Percentiles rank a stretch among this genome's conserved stretches.
These are phyloP conservation scores for Picathartes gymnocephalus DNA, from an alignment of 2,113 vertebrate species.

Conservation along the genomic window DNA sequence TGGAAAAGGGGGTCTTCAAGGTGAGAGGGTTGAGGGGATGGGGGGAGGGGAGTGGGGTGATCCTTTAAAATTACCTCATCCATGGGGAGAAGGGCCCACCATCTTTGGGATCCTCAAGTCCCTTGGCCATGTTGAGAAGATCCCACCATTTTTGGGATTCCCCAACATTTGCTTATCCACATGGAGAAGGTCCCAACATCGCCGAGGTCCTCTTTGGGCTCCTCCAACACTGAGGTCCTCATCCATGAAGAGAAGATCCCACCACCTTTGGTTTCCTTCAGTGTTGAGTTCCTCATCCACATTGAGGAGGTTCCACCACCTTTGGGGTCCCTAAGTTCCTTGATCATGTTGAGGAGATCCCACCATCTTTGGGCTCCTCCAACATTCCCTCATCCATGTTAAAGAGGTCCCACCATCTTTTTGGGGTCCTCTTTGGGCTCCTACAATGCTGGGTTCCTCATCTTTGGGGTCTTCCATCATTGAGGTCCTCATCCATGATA, in stretches of 20 bases:
- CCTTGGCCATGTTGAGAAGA: neutral
- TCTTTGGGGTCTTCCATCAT: neutral
- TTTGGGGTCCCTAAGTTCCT: neutral
- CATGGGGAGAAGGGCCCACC: neutral
- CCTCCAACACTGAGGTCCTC: neutral
- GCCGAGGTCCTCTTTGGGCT: neutral
- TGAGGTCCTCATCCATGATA: neutral
- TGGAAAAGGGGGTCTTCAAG: neutral
- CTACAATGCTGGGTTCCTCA: neutral
- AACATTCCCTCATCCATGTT: neutral
- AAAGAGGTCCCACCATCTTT: neutral
- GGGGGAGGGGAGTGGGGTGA: no score
- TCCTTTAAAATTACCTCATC: neutral
- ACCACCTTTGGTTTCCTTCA: neutral
- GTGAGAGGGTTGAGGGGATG: neutral
- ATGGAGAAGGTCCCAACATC: neutral
- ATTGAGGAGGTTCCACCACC: neutral
- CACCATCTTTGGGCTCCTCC: neutral
- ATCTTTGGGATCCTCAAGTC: neutral
- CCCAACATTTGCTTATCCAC: neutral
- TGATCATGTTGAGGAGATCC: neutral
- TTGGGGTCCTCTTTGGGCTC: neutral
- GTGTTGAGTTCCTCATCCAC: neutral
- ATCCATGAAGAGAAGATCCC: neutral
- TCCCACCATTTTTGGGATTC: neutral